Conservation (phyloP, 2,797 vertebrate species). For the Adrianichthys oophorus region DNA sequence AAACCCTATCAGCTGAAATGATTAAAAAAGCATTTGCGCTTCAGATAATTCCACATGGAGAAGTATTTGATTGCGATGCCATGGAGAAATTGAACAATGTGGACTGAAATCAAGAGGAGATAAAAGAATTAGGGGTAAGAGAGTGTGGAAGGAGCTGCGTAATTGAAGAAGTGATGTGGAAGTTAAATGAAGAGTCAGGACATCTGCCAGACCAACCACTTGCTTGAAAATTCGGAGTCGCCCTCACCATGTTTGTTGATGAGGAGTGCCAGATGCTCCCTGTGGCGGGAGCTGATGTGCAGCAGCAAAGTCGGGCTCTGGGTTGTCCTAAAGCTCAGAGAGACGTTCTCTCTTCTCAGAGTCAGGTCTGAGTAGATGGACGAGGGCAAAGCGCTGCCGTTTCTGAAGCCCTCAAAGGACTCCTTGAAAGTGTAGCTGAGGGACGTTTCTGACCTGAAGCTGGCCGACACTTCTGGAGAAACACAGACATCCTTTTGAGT, state of each 20-base stretch:
- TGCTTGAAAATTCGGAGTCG: too few species aligned
- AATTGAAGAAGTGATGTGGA: background rate
- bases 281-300: constrained; percentile 84
- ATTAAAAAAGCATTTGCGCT: constrained; percentile 49
- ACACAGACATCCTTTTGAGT: background rate
- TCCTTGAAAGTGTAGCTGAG: constrained; percentile 87
- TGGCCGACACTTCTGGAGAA: constrained; percentile 77
- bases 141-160: background rate
- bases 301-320: constrained; percentile 85
- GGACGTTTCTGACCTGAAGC: constrained; percentile 83
- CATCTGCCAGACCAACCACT: background rate
- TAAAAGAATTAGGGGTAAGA: background rate
- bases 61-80: constrained; percentile 26
- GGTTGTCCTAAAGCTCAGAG: constrained; percentile 85
- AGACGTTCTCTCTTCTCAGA: constrained; percentile 80
- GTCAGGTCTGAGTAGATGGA: constrained; percentile 85
- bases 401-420: constrained; percentile 76
- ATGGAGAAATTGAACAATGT: constrained; percentile 3
- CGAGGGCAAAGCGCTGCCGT: constrained; percentile 81
- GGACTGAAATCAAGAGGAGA: constrained; percentile 3
- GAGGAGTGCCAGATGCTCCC: constrained; percentile 85
- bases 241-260: constrained; percentile 87
- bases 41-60: constrained; percentile 30
- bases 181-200: background rate
- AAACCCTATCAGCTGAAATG: constrained; percentile 14